Evolutionary conservation across 2,113 vertebrate genomes (phyloP).

Genomic region (Rhinolophus sinicus): DNA sequence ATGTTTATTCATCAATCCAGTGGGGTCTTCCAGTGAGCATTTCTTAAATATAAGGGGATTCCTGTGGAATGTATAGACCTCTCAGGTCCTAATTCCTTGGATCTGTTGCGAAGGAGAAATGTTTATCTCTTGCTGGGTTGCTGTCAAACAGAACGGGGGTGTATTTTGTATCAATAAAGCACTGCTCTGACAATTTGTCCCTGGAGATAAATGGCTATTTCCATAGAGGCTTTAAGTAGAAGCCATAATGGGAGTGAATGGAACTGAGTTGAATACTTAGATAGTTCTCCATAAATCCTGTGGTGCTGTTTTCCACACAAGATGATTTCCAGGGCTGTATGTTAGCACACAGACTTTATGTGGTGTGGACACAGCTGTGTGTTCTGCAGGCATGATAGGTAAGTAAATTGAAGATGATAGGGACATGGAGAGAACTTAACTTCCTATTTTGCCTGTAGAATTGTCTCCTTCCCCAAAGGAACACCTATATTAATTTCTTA

Average conservation of each 20-base stretch:
- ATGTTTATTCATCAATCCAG: neutral
- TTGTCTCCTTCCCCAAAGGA: slow-evolving; percentile 57
- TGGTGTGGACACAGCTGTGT: slow-evolving; percentile 74
- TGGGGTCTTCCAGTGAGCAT: slow-evolving; percentile 52
- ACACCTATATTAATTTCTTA: slow-evolving; percentile 56
- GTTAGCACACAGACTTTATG: slow-evolving; percentile 72
- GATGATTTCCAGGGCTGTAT: slow-evolving; percentile 76
- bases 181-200: slow-evolving; percentile 79
- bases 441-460: slow-evolving; percentile 49
- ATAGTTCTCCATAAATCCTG: slow-evolving; percentile 83
- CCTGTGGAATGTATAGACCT: slow-evolving; percentile 25
- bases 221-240: slow-evolving; percentile 80
- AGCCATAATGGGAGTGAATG: slow-evolving; percentile 79
- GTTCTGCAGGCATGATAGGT: slow-evolving; percentile 26
- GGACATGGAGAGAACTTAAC: slow-evolving; percentile 39
- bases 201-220: slow-evolving; percentile 83
- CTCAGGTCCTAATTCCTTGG: slow-evolving; percentile 57
- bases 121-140: slow-evolving; percentile 71
- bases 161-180: slow-evolving; percentile 81
- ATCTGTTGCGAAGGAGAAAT: slow-evolving; percentile 74
- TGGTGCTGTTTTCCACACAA: slow-evolving; percentile 75
- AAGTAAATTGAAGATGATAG: slow-evolving; percentile 68
- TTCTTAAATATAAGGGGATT: slow-evolving; percentile 60
- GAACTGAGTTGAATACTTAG: slow-evolving; percentile 83
- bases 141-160: slow-evolving; percentile 67